Percentiles rank a stretch among this genome's conserved stretches.
Conservation (phyloP, 2,888 invertebrate genomes). For the Epiblema foenella region DNA sequence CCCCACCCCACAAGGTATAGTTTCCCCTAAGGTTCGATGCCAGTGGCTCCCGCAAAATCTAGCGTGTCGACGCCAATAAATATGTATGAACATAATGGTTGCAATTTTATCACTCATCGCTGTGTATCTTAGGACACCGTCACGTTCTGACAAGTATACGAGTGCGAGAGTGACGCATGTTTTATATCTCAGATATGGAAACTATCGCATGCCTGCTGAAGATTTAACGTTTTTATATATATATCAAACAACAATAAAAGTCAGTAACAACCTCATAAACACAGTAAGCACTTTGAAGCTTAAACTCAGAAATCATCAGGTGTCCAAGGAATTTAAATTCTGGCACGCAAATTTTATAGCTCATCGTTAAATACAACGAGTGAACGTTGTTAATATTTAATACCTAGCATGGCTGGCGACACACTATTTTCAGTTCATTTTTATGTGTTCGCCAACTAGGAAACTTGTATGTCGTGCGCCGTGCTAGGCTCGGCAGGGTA, state of each 20-base stretch:
- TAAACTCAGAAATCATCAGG: constrained; percentile 6
- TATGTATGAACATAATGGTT: too few relatives aligned
- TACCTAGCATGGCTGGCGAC: constrained; percentile 1
- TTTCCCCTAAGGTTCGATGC: neutral
- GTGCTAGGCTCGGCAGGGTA: constrained; percentile 15
- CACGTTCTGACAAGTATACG: too few relatives aligned
- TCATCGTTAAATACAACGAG: constrained; percentile 23
- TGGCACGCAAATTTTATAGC: constrained; percentile 3
- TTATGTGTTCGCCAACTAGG: neutral
- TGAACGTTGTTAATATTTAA: neutral
- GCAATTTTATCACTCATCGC: too few relatives aligned
- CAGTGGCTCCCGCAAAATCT: neutral
- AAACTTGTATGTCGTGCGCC: constrained; percentile 6
- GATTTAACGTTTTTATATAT: neutral
- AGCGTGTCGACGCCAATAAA: neutral
- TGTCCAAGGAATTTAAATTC: constrained; percentile 20
- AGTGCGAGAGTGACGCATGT: too few relatives aligned
- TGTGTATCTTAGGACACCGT: too few relatives aligned
- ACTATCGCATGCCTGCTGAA: too few relatives aligned
- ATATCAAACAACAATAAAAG: neutral
- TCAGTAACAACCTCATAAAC: neutral
- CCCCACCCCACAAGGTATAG: too few relatives aligned
- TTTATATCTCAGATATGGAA: too few relatives aligned
- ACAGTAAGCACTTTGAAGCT: neutral
- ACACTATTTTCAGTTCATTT: constrained; percentile 6